These are phyloP conservation scores for Lagria hirta DNA, from an alignment of 2,888 invertebrate genomes.

Conservation along the genomic window DNA sequence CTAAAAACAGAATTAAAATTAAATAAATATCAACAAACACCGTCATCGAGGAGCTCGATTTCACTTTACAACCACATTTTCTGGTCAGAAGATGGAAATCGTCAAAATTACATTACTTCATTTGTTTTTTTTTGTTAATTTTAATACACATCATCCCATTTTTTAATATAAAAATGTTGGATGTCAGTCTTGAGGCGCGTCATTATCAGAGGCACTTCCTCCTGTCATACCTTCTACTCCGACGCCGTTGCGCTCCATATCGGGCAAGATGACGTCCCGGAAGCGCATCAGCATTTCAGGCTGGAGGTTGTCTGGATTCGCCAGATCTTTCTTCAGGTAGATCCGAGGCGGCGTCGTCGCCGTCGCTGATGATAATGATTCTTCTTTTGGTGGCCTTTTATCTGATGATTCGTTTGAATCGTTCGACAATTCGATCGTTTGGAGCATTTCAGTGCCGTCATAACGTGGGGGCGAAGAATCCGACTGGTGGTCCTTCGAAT, in stretches of 20 bases:
- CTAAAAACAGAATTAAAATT: slow-evolving; percentile 33
- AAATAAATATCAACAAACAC: slow-evolving; percentile 52
- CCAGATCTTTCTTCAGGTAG: slow-evolving; percentile 53
- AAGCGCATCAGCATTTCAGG: slow-evolving; percentile 54
- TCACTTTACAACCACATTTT: slow-evolving; percentile 40
- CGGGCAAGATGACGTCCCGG: slow-evolving; percentile 44
- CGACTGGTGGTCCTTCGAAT: slow-evolving; percentile 12
- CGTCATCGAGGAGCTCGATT: slow-evolving; percentile 51
- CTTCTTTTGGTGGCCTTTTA: slow-evolving; percentile 23
- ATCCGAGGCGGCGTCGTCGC: slow-evolving; percentile 43
- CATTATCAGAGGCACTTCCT: slow-evolving; percentile 54
- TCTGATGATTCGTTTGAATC: slow-evolving; percentile 49
- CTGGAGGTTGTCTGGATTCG: slow-evolving; percentile 54
- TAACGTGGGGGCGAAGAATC: slow-evolving; percentile 13
- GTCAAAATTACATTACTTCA: slow-evolving; percentile 13
- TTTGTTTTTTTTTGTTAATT: slow-evolving; percentile 11
- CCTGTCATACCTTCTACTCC: slow-evolving; percentile 37
- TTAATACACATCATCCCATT: slow-evolving; percentile 23
- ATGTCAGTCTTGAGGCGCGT: slow-evolving; percentile 55
- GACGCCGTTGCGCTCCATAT: slow-evolving; percentile 49
- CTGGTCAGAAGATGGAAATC: slow-evolving; percentile 3
- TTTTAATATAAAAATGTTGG: slow-evolving; percentile 51
- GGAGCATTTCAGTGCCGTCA: slow-evolving; percentile 38
- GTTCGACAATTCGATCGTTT: slow-evolving; percentile 53
- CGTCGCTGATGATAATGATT: slow-evolving; percentile 25